These are phyloP conservation scores for Cairina moschata DNA, from an alignment of 2,113 vertebrate genomes.

Conservation along the genomic window DNA sequence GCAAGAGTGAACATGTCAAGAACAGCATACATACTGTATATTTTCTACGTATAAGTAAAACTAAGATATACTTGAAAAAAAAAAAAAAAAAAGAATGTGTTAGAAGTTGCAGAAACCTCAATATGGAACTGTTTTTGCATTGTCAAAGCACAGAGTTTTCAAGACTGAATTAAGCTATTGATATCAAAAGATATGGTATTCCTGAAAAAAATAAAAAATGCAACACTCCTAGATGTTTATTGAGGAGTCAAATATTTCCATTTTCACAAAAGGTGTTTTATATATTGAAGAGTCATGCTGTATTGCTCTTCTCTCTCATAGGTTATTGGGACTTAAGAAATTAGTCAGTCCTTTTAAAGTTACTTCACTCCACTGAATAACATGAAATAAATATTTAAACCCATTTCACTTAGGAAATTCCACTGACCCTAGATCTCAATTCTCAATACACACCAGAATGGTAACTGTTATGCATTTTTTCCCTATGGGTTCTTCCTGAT, in stretches of 20 bases:
- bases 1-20: not conserved
- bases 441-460: not conserved
- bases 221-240: not conserved
- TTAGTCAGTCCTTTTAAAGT: not conserved
- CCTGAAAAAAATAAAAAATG: not conserved
- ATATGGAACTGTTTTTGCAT: not conserved
- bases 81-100: not conserved
- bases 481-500: not conserved
- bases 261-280: not conserved
- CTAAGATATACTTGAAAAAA: not conserved
- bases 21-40: not conserved
- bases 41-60: not conserved
- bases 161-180: not conserved
- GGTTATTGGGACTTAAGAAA: not conserved
- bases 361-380: not conserved
- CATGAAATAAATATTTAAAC: not conserved
- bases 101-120: not conserved
- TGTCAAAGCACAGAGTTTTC: constrained; percentile 1
- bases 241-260: not conserved
- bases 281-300: not conserved
- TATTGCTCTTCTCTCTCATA: not conserved
- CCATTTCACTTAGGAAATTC: not conserved
- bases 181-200: not conserved
- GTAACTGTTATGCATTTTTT: not conserved
- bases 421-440: not conserved